Conservation (phyloP, 1,140 invertebrate species). For the Thrips palmi region DNA sequence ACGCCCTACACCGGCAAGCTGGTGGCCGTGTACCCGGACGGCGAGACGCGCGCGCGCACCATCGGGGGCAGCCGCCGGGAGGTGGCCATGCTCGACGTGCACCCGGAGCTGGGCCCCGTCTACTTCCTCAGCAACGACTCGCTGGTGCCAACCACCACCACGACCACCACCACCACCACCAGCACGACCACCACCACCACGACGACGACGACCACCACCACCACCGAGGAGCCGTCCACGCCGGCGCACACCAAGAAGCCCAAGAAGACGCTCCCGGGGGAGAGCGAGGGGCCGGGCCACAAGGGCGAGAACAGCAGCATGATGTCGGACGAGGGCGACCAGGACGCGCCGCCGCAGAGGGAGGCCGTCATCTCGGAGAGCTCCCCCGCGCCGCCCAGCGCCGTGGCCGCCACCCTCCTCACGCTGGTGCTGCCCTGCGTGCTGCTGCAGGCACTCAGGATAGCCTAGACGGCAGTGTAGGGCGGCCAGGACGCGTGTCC, state of each 20-base stretch:
- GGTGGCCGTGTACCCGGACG: constrained; percentile 46
- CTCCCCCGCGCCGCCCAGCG: background rate
- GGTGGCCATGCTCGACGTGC: constrained; percentile 38
- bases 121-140: constrained; percentile 55
- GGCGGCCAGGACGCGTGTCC: no score
- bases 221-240: background rate
- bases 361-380: background rate
- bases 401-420: no score
- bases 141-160: constrained; percentile 54
- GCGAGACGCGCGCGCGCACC: constrained; percentile 24
- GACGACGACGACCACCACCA: constrained; percentile 9
- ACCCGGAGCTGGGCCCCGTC: constrained; percentile 42
- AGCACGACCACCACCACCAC: constrained; percentile 35
- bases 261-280: constrained; percentile 4
- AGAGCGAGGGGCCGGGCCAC: constrained; percentile 10
- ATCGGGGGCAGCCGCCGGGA: constrained; percentile 40
- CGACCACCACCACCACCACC: constrained; percentile 47
- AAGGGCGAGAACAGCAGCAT: constrained; percentile 10
- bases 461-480: no score
- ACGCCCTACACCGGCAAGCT: constrained; percentile 50
- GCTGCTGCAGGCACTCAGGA: no score
- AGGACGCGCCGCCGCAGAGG: background rate
- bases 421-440: no score
- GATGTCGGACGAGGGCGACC: constrained; percentile 1
- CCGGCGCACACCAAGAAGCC: no score